Percentiles rank a stretch among this genome's conserved stretches.
These are phyloP conservation scores for Hyalella azteca DNA, from an alignment of 2,888 invertebrate genomes.

Conservation along the genomic window DNA sequence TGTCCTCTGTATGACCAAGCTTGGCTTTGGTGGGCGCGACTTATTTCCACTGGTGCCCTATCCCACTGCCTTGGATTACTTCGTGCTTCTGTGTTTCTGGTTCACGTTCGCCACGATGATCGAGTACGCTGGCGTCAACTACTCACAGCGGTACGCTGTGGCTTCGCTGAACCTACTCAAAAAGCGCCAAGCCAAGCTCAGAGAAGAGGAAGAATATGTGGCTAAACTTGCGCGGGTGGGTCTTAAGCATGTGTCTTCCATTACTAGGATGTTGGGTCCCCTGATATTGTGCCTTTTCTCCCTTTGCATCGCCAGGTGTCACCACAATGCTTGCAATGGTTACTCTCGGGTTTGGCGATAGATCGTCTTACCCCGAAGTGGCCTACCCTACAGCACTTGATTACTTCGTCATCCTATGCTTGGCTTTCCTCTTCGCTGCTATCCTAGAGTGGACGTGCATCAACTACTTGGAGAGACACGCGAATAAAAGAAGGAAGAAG, in stretches of 20 bases:
- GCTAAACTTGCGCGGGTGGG: conserved; percentile 38
- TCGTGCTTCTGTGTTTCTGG: conserved; percentile 70
- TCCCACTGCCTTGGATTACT: conserved; percentile 68
- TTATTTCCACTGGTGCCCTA: conserved; percentile 68
- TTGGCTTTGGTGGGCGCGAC: conserved; percentile 67
- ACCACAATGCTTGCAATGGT: conserved; percentile 72
- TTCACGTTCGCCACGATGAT: conserved; percentile 71
- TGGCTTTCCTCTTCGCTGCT: conserved; percentile 71
- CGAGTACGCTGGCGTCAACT: conserved; percentile 71
- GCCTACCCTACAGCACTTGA: conserved; percentile 72
- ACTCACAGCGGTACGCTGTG: conserved; percentile 59
- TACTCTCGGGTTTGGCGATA: conserved; percentile 70
- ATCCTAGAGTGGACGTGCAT: conserved; percentile 71
- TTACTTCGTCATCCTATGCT: conserved; percentile 71
- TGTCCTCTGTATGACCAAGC: conserved; percentile 69
- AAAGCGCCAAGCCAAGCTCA: conserved; percentile 38
- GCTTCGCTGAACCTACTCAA: conserved; percentile 40
- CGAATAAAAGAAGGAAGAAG: conserved; percentile 53
- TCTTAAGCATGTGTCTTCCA: not conserved
- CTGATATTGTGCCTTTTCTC: conserved; percentile 48
- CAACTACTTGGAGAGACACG: conserved; percentile 64
- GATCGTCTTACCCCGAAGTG: conserved; percentile 69
- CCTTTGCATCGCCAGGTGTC: conserved; percentile 65
- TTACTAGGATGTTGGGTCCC: conserved; percentile 29
- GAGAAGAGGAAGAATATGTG: conserved; percentile 40